Evolutionary conservation across 2,888 invertebrate genomes (phyloP), one percentile per base, ranked within the genome.

Genomic region (Sphaerophoria taeniata): DNA sequence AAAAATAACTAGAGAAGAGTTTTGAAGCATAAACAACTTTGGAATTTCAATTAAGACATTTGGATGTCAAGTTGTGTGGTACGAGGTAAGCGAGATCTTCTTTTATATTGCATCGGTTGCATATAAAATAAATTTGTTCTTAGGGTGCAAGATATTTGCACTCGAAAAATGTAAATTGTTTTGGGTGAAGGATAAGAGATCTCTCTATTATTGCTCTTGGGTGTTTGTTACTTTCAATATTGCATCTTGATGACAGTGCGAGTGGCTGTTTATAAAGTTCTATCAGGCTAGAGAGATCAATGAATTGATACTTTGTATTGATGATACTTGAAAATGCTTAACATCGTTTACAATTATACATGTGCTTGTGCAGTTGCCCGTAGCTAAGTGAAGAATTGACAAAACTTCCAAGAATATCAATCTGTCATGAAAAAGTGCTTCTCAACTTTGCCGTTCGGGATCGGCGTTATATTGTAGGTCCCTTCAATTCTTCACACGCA

Each of bases 21-120:
- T 33, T 14, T 24, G 39, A 55, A 36, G n/a, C 65, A 58, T n/a
- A 43, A 9, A 43, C 36, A 43, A 9, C 4, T 11, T 43, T 39
- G 70, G 67, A 71, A 77, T 77, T 67, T 53, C 31, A 77, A 69
- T 31, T 77, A 47, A 73, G 73, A 78, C 61, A 69, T 72, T 77
- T 69, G 16, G 53, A 39, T 39, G 49, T 67, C 67, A 67, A 67
- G 67, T 67, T 39, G 67, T 67, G 34, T 53, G 36, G 39, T 45
- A 61, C 61, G 55, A 75, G 55, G 36, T 16, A 31, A 55, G 33
- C 47, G 9, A 53, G 43, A 73, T 36, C 5, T 53, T 16, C 14
- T 11, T 5, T 51, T 33, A 31, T 9, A 9, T 39, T 67, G 39
- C 67, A 67, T 34, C 16, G 36, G 16, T 34, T 51, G 34, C 9